phyloP scores from a whole-genome alignment of 2,888 invertebrate genomes.

The Andrena camellia region DNA sequence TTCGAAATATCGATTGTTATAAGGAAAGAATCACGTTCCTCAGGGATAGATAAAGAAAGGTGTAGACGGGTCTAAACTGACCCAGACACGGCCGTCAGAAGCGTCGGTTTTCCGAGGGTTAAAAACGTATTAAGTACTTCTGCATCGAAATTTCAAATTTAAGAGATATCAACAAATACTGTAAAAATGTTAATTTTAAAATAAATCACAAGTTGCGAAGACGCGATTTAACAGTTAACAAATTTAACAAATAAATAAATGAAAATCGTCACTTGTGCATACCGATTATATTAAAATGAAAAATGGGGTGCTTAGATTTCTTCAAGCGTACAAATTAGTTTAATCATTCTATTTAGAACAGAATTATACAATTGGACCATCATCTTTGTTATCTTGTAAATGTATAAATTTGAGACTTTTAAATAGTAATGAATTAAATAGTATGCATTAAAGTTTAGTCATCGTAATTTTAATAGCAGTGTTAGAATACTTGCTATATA shows the following conservation, averaged over 20 bases:
- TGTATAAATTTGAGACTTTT: conserved; percentile 4
- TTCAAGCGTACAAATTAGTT: conserved; percentile 19
- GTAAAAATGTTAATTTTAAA: conserved; percentile 19
- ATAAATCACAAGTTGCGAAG: not conserved
- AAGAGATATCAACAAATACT: not conserved
- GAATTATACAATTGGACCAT: conserved; percentile 3
- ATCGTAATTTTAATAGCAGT: conserved; percentile 15
- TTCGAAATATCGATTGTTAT: too few species aligned
- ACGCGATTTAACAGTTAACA: not conserved
- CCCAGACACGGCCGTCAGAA: too few species aligned
- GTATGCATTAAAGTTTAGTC: conserved; percentile 3
- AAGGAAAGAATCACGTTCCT: too few species aligned
- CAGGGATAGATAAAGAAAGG: too few species aligned
- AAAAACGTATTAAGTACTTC: not conserved
- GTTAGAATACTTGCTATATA: conserved; percentile 17
- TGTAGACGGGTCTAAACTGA: too few species aligned
- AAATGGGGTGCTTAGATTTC: not conserved
- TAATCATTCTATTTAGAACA: conserved; percentile 23
- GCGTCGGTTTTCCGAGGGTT: not conserved
- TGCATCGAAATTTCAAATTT: conserved; percentile 1
- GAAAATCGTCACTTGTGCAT: not conserved
- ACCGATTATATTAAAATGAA: not conserved
- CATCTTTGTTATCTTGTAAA: conserved; percentile 20
- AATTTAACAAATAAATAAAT: conserved; percentile 30
- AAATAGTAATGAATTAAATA: not conserved